Conservation (phyloP, 2,113 vertebrate genomes). For the Probosciger aterrimus region DNA sequence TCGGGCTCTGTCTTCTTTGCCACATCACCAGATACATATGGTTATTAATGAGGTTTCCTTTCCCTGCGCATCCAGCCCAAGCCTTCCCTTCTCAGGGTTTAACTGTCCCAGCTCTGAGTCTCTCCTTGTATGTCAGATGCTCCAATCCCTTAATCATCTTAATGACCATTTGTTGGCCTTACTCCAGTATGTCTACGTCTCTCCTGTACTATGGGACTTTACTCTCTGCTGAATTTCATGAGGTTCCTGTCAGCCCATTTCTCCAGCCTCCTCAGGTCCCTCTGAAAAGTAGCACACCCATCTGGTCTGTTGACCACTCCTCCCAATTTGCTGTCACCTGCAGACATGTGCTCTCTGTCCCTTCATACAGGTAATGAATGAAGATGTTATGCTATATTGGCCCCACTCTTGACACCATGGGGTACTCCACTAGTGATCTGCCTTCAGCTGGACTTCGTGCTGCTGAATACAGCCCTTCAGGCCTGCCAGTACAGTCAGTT, state of each 20-base stretch:
- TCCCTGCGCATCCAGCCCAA: not conserved
- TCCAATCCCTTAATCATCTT: not conserved
- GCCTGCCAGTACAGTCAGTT: not conserved
- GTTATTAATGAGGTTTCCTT: not conserved
- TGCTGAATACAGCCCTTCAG: not conserved
- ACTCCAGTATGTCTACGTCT: not conserved
- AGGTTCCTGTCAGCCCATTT: not conserved
- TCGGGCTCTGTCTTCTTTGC: not conserved
- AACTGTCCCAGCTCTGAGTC: not conserved
- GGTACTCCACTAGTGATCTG: not conserved
- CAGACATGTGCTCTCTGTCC: not conserved
- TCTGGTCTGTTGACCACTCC: not conserved
- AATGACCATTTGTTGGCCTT: not conserved
- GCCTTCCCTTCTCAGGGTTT: not conserved
- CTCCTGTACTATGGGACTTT: not conserved
- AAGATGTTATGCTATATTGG: not conserved
- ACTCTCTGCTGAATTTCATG: not conserved
- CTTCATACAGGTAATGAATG: not conserved
- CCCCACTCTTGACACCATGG: not conserved
- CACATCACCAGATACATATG: not conserved
- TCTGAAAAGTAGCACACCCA: not conserved
- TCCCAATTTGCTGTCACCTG: not conserved
- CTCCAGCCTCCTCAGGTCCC: not conserved
- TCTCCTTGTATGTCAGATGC: not conserved
- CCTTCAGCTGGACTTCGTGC: not conserved